Percentiles rank a stretch among this genome's conserved stretches.
Conservation (phyloP, 2,888 invertebrate genomes). For the Sarcophaga rosellei region DNA sequence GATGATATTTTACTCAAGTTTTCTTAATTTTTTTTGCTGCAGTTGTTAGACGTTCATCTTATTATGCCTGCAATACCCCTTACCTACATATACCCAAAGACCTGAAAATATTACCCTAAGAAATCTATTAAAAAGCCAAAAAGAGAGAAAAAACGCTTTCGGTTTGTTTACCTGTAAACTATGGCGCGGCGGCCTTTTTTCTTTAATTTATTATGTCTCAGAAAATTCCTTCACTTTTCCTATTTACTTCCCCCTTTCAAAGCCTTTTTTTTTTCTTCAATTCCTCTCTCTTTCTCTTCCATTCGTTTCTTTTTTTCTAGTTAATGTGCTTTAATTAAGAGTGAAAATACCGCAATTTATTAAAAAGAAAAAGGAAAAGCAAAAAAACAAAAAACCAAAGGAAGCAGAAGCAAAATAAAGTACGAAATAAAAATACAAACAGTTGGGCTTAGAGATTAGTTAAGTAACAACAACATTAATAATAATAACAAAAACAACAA, state of each 20-base stretch:
- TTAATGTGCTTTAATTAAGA: constrained; percentile 63
- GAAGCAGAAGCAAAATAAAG: background rate
- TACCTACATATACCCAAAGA: too few relatives aligned
- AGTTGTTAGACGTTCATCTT: background rate
- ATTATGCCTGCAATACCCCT: background rate
- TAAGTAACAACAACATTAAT: background rate
- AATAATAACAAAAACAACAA: background rate
- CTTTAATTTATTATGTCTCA: constrained; percentile 50
- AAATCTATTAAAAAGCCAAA: constrained; percentile 55
- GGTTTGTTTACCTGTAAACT: constrained; percentile 46
- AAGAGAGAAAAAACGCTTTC: background rate
- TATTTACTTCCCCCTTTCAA: background rate
- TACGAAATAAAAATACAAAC: background rate
- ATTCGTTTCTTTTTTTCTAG: constrained; percentile 13
- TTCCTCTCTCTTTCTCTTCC: background rate
- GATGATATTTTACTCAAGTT: constrained; percentile 47
- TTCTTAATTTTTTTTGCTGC: background rate
- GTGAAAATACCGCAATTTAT: constrained; percentile 65
- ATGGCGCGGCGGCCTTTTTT: constrained; percentile 22
- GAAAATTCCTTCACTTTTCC: constrained; percentile 11
- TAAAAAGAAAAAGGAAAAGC: background rate
- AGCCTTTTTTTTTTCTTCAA: constrained; percentile 26
- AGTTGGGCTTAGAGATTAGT: constrained; percentile 49
- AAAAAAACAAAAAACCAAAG: background rate
- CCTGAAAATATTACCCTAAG: constrained; percentile 27